Percentiles rank a stretch among this genome's conserved stretches.
phyloP scores from a whole-genome alignment of 1,140 invertebrate species.

The Ooceraea biroi region DNA sequence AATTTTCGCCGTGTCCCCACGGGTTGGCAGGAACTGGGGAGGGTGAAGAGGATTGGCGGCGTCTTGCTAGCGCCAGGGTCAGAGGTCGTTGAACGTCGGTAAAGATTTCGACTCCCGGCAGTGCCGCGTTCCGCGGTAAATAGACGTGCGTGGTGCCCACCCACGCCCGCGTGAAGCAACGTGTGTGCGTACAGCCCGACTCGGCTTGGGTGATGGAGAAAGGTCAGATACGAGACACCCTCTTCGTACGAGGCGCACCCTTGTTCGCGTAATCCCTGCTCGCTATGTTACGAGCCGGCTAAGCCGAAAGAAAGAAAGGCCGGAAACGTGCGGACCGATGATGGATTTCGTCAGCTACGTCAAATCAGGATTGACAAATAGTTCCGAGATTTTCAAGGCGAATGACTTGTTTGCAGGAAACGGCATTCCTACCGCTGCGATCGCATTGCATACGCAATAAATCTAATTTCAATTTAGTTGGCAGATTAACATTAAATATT shows the following conservation, averaged over 20 bases:
- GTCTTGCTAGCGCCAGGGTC: conserved; percentile 77
- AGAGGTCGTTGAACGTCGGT: conserved; percentile 84
- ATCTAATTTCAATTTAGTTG: no score
- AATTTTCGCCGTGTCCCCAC: conserved; percentile 65
- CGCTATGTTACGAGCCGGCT: conserved; percentile 51
- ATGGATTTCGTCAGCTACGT: not conserved
- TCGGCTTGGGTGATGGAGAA: conserved; percentile 17
- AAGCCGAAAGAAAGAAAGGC: conserved; percentile 46
- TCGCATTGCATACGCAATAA: not conserved
- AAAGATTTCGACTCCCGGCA: conserved; percentile 82
- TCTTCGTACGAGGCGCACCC: conserved; percentile 54
- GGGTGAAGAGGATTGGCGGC: conserved; percentile 30
- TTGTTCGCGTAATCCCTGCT: conserved; percentile 63
- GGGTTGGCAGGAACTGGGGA: not conserved
- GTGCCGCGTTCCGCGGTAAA: conserved; percentile 79
- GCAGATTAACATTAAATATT: no score
- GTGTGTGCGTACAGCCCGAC: not conserved
- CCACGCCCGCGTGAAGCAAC: conserved; percentile 29
- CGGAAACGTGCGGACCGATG: not conserved
- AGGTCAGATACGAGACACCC: conserved; percentile 68
- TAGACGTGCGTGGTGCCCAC: conserved; percentile 66
- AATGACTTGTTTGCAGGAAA: not conserved
- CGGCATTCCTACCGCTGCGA: not conserved
- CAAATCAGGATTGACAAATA: not conserved
- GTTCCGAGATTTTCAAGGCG: not conserved